These are phyloP conservation scores for Philereme transversata DNA, from an alignment of 2,888 invertebrate genomes.

Conservation along the genomic window DNA sequence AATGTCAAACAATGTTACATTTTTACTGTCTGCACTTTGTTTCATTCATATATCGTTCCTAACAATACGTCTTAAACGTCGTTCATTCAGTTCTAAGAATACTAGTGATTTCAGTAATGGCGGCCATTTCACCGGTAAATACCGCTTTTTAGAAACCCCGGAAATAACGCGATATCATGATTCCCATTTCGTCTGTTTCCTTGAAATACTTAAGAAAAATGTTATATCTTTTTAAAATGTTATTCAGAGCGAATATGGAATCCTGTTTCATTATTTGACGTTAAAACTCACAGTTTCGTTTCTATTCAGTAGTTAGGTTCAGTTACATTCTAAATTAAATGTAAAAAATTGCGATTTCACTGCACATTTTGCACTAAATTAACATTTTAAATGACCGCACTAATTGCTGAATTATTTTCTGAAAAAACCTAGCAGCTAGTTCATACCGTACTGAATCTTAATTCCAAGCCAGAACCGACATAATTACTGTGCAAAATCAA, in stretches of 20 bases:
- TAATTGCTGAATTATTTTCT: conserved; percentile 30
- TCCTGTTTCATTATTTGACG: conserved; percentile 7
- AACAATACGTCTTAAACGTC: conserved; percentile 11
- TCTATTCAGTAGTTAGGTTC: conserved; percentile 5
- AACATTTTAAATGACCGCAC: conserved; percentile 18
- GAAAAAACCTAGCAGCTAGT: conserved; percentile 32
- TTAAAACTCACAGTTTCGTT: conserved; percentile 9
- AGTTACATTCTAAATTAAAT: conserved; percentile 9
- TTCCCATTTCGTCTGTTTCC: conserved; percentile 21
- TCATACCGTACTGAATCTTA: conserved; percentile 39
- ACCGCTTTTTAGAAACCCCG: conserved; percentile 22
- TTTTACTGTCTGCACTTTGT: conserved; percentile 4
- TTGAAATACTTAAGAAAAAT: conserved; percentile 24
- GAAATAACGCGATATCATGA: conserved; percentile 30
- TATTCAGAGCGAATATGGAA: conserved; percentile 5
- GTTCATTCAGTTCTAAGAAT: conserved; percentile 23
- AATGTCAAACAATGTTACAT: conserved; percentile 4
- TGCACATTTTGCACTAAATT: conserved; percentile 15
- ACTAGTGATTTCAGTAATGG: conserved; percentile 34
- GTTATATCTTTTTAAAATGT: conserved; percentile 6
- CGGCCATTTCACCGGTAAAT: conserved; percentile 30
- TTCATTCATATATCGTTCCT: conserved; percentile 5
- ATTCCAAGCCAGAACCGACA: conserved; percentile 36
- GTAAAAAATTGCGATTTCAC: conserved; percentile 3
- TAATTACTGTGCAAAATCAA: conserved; percentile 37